Percentiles rank a stretch among this genome's conserved stretches.
Evolutionary conservation across 2,888 invertebrate genomes (phyloP).

Genomic region (Nipponacmea schrenckii): DNA sequence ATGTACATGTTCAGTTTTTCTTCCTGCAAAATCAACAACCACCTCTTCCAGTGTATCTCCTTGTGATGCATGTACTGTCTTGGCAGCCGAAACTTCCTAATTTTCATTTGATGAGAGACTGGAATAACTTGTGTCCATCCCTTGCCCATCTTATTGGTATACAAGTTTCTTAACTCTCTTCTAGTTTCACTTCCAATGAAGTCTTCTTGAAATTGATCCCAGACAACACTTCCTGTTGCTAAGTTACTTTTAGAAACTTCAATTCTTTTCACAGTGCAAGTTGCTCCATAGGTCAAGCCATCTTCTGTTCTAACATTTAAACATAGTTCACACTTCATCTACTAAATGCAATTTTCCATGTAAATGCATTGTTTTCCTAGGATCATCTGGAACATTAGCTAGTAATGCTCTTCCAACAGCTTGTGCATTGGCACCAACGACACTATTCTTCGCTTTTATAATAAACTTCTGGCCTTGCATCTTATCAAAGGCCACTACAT

Average conservation of each 20-base stretch:
- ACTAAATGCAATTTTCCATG: conserved; percentile 15
- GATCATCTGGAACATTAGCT: conserved; percentile 10
- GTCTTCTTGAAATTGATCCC: conserved; percentile 19
- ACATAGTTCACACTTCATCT: conserved; percentile 26
- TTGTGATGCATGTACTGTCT: conserved; percentile 26
- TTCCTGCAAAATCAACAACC: conserved; percentile 16
- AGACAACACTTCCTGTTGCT: conserved; percentile 22
- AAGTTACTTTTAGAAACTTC: background rate
- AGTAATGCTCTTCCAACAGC: conserved; percentile 21
- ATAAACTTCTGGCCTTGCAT: conserved; percentile 11
- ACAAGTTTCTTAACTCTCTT: conserved; percentile 15
- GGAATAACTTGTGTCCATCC: conserved; percentile 25
- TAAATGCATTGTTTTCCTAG: conserved; percentile 26
- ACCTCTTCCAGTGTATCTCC: conserved; percentile 22
- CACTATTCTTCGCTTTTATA: conserved; percentile 29
- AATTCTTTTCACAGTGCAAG: conserved; percentile 28
- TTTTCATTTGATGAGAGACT: conserved; percentile 17
- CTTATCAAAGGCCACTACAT: conserved; percentile 13
- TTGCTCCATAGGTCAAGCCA: conserved; percentile 38
- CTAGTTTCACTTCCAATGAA: conserved; percentile 20
- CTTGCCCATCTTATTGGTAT: background rate
- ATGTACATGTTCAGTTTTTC: too few relatives aligned
- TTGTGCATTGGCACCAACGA: conserved; percentile 19
- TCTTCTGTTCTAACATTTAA: conserved; percentile 33
- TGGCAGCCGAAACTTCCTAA: conserved; percentile 22